phyloP scores from a whole-genome alignment of 2,888 invertebrate genomes.

The Polietes domitor region DNA sequence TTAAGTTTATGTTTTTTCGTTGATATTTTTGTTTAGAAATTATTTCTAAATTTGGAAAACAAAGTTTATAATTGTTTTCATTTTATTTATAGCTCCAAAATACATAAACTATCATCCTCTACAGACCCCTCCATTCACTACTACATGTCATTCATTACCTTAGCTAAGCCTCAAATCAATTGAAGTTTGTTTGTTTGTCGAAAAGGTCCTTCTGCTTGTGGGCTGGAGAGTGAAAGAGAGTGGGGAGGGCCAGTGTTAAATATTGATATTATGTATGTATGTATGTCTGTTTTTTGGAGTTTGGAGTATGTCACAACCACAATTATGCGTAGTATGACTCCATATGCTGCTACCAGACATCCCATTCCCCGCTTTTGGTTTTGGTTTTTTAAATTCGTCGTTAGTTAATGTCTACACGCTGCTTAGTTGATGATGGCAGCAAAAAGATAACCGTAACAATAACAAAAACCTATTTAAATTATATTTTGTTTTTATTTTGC shows the following conservation, averaged over 20 bases:
- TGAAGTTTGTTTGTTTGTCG: background rate
- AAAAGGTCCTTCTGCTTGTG: background rate
- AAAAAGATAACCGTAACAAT: background rate
- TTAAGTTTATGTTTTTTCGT: background rate
- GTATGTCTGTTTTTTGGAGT: background rate
- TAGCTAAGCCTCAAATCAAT: background rate
- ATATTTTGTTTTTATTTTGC: background rate
- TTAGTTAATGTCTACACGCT: background rate
- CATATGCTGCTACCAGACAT: background rate
- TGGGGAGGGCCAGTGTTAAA: background rate
- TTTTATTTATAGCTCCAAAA: background rate
- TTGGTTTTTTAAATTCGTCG: background rate
- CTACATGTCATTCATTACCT: background rate
- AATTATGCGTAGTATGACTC: background rate
- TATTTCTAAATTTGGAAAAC: constrained; percentile 24
- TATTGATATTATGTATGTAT: background rate
- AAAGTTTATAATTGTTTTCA: constrained; percentile 12
- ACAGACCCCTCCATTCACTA: background rate
- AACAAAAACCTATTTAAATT: background rate
- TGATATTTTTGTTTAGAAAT: background rate
- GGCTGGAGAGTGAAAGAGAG: background rate
- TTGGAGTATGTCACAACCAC: background rate
- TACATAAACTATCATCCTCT: background rate
- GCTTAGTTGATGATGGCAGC: background rate
- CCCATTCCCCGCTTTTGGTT: background rate